Base-by-base conservation (phyloP, 2,888 invertebrate genomes). In the Drosophila anceps region DNA sequence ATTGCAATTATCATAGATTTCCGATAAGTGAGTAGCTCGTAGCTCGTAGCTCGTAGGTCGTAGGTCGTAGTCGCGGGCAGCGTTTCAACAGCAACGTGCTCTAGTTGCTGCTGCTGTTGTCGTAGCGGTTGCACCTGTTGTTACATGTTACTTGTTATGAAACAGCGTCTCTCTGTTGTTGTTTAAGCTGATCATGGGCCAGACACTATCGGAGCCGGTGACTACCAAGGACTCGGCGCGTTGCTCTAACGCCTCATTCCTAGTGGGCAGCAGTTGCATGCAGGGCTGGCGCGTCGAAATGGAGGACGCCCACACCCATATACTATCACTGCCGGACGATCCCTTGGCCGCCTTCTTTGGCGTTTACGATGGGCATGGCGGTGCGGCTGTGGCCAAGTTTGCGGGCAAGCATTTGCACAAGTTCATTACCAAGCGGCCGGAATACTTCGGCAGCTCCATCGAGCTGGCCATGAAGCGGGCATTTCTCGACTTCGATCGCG, bases 261-360 rank as follows among this genome's bases (percentile, higher is more conserved):
- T 94, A 2, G 93, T 99, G 9, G 99, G 98, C 18, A 97, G 98
- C 3, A 98, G 98, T 35, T 98, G 98, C 91, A 99, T 99, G 99
- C 99, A 99, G 94, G 99, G 99, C 93, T 99, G 99, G 99, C 94
- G 99, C 74, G 96, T 98, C 67, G 97, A 98, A 80, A 99, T 99
- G 99, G 99, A 99, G 94, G 99, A 99, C 94, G 97, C 98, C 0
- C 99, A 99, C 92, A 98, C 98, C 37, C 98, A 99, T 90, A 96
- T 99, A 82, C 94, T 99, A 12, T 97, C 98, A 0, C 92, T 98
- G 80, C 98, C 98, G 1, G 98, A 98, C 91, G 99, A 99, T 93
- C 97, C 98, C 31, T 96, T 95, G 20, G 96, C 98, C 27, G 96
- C 98, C 3, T 99, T 97, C 93, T 99, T 99, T 94, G 99, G 97